Conservation (phyloP, 1,140 invertebrate genomes). For the Sitodiplosis mosellana region DNA sequence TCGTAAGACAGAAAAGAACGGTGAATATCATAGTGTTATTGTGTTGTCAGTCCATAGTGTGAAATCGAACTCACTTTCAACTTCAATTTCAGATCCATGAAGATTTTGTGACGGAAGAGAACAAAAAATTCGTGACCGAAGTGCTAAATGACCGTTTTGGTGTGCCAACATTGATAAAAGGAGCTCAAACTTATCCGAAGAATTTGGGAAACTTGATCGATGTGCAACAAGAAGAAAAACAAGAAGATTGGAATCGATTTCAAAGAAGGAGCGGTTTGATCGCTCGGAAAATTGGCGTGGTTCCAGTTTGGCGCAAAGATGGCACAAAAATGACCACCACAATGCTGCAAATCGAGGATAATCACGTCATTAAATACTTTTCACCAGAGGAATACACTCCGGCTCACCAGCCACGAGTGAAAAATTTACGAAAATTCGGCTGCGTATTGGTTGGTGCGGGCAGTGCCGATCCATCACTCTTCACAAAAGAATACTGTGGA, state of each 20-base stretch:
- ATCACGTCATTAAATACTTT: constrained; percentile 87
- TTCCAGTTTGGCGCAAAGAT: constrained; percentile 81
- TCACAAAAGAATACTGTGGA: constrained; percentile 77
- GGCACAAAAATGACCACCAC: constrained; percentile 63
- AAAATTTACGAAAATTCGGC: constrained; percentile 34
- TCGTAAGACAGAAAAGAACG: constrained; percentile 27
- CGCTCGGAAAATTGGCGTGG: constrained; percentile 80
- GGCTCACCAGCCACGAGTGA: constrained; percentile 24
- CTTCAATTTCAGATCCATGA: constrained; percentile 35
- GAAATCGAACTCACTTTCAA: neutral
- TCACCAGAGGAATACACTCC: constrained; percentile 60
- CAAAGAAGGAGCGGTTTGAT: constrained; percentile 66
- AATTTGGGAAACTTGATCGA: constrained; percentile 27
- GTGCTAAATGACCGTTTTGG: constrained; percentile 46
- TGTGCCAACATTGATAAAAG: constrained; percentile 23
- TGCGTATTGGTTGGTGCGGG: constrained; percentile 78
- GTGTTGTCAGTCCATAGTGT: neutral
- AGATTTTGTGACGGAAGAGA: constrained; percentile 58
- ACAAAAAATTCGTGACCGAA: constrained; percentile 66
- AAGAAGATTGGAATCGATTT: constrained; percentile 39
- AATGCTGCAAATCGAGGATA: constrained; percentile 82
- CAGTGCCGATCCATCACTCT: constrained; percentile 63
- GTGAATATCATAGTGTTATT: constrained; percentile 23
- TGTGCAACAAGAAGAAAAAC: constrained; percentile 30
- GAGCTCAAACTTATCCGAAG: constrained; percentile 25